phyloP scores from a whole-genome alignment of 2,888 invertebrate genomes.

The Stenodera caucasica region DNA sequence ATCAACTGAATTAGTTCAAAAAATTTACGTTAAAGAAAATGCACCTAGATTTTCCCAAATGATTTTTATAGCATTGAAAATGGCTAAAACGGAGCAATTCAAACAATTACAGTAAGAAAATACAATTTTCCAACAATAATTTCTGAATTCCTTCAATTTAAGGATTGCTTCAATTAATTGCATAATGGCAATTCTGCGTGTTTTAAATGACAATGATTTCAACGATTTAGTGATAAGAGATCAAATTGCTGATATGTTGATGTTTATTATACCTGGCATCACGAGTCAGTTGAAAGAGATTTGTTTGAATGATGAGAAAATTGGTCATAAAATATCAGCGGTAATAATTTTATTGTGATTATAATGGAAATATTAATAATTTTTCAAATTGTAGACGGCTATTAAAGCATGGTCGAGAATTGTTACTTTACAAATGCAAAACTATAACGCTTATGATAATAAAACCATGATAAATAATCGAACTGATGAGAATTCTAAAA shows the following conservation, averaged over 20 bases:
- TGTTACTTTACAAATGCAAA: constrained; percentile 56
- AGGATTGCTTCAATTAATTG: constrained; percentile 62
- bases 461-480: constrained; percentile 13
- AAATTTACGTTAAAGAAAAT: constrained; percentile 61
- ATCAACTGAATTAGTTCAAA: constrained; percentile 58
- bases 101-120: constrained; percentile 63
- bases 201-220: constrained; percentile 60
- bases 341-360: constrained; percentile 53
- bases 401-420: constrained; percentile 56
- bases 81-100: constrained; percentile 69
- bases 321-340: constrained; percentile 64
- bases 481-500: constrained; percentile 5
- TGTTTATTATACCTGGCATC: constrained; percentile 68
- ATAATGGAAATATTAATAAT: background rate
- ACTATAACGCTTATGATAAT: constrained; percentile 44
- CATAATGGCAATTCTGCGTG: constrained; percentile 65
- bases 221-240: constrained; percentile 59
- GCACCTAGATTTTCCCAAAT: constrained; percentile 66
- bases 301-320: constrained; percentile 61
- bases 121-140: constrained; percentile 7
- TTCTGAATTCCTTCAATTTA: constrained; percentile 16
- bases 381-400: constrained; percentile 49
- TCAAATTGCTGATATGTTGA: constrained; percentile 61
- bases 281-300: constrained; percentile 63
- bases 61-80: constrained; percentile 65